Conservation (phyloP, 2,113 vertebrate genomes). For the Aldabrachelys gigantea region DNA sequence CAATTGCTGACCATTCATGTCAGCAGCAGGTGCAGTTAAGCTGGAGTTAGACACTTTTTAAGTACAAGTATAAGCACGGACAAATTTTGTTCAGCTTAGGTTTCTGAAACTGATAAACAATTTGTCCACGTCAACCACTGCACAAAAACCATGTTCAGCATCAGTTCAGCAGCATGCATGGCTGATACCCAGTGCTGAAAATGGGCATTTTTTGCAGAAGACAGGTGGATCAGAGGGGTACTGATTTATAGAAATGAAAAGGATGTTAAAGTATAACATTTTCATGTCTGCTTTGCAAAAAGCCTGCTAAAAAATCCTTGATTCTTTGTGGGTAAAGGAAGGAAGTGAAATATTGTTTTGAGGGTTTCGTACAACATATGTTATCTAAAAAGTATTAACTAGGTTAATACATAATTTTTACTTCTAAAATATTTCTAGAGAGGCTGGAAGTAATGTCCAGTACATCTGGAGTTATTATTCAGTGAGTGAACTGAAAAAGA, state of each 20-base stretch:
- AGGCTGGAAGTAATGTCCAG: slow-evolving; percentile 82
- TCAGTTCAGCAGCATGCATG: neutral
- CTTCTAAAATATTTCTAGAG: slow-evolving; percentile 75
- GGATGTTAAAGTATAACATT: neutral
- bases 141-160: neutral
- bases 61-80: neutral
- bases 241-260: neutral
- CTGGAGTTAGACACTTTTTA: neutral
- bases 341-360: neutral
- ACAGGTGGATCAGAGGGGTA: neutral
- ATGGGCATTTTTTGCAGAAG: neutral
- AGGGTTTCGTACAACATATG: neutral
- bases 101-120: neutral
- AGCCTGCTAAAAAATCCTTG: neutral
- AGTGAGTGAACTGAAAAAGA: slow-evolving; percentile 77
- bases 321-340: neutral
- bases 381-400: neutral
- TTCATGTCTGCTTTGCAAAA: slow-evolving; percentile 1
- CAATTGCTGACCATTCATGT: neutral
- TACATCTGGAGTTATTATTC: slow-evolving; percentile 86
- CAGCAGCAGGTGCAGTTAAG: neutral
- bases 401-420: neutral
- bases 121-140: neutral
- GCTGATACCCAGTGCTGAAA: neutral
- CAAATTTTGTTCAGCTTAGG: neutral